Conservation (phyloP, 2,113 vertebrate species). For the Nettapus auritus region DNA sequence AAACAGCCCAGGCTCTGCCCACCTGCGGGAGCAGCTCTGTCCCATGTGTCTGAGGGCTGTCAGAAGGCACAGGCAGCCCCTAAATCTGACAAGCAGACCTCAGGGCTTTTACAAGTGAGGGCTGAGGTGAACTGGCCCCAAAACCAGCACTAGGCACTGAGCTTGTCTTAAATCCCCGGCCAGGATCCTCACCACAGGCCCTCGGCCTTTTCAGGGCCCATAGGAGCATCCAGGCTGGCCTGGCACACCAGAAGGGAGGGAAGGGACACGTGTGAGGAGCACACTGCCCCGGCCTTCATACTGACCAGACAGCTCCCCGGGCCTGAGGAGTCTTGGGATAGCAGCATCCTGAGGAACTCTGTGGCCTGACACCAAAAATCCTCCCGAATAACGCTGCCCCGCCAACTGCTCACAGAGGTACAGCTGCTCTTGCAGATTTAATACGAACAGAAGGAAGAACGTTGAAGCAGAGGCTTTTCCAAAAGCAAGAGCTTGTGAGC, state of each 20-base stretch:
- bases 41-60: no score
- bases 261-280: background rate
- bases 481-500: background rate
- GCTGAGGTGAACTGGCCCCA: background rate
- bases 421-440: background rate
- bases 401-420: background rate
- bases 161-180: background rate
- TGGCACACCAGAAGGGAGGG: background rate
- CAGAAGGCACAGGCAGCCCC: background rate
- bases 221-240: background rate
- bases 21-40: no score
- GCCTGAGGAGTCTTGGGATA: background rate
- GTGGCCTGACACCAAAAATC: background rate
- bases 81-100: background rate
- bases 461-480: background rate
- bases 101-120: background rate
- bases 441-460: background rate
- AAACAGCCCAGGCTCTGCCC: no score
- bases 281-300: background rate
- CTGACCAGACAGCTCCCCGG: background rate
- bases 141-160: background rate
- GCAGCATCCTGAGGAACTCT: background rate
- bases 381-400: background rate
- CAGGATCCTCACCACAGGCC: background rate
- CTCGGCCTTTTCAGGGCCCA: accelerated